Evolutionary conservation across 2,113 vertebrate genomes (phyloP).

Genomic region (Poeciliopsis prolifica): DNA sequence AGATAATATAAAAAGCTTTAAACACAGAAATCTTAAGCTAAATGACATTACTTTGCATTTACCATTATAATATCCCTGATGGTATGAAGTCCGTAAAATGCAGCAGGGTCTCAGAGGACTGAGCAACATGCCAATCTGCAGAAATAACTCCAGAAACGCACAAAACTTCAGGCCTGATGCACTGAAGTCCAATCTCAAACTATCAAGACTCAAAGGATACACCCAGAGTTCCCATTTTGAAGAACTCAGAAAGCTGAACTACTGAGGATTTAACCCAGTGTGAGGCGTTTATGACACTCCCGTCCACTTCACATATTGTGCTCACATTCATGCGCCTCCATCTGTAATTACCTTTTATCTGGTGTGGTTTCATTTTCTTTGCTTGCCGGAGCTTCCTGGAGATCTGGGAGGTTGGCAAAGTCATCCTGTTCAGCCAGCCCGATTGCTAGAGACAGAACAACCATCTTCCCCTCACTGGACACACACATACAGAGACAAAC

Average conservation of each 20-base stretch:
- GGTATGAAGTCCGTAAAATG: background rate
- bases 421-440: constrained; percentile 99
- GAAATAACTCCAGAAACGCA: background rate
- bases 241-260: background rate
- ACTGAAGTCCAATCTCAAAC: background rate
- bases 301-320: background rate
- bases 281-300: background rate
- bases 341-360: constrained; percentile 92
- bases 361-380: constrained; percentile 88
- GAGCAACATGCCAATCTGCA: background rate
- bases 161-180: background rate
- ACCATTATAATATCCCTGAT: background rate
- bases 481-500: constrained; percentile 57
- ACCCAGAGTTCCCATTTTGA: background rate
- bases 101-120: background rate
- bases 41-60: background rate
- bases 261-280: background rate
- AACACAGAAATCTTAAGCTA: background rate
- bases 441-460: constrained; percentile 98
- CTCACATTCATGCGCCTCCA: constrained; percentile 20
- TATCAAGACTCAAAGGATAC: background rate
- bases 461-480: constrained; percentile 98
- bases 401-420: constrained; percentile 99
- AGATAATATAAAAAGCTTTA: background rate
- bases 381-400: constrained; percentile 91